Conservation (phyloP, 2,113 vertebrate species). For the Tychaedon coryphoeus region DNA sequence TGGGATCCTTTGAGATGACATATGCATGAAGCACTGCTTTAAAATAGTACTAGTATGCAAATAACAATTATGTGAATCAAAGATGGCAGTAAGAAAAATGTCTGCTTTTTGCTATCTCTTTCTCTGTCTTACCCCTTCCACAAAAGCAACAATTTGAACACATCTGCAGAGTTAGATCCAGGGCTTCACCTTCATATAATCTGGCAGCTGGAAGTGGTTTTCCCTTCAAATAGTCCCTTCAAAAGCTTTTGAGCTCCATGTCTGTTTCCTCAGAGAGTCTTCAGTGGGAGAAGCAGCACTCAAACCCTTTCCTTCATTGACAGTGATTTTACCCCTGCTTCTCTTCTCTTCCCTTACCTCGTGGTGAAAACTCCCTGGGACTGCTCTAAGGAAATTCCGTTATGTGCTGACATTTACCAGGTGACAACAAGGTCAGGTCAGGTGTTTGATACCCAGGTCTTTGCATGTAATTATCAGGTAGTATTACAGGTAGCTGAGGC, state of each 20-base stretch:
- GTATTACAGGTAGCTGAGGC: conserved; percentile 60
- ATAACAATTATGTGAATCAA: not conserved
- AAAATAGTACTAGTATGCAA: not conserved
- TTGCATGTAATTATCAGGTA: conserved; percentile 74
- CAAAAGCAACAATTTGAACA: not conserved
- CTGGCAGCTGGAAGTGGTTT: not conserved
- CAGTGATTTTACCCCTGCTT: not conserved
- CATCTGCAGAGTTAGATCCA: not conserved
- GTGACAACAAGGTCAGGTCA: conserved; percentile 64
- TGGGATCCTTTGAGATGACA: not conserved
- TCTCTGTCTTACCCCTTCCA: not conserved
- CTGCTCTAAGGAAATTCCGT: conserved; percentile 50
- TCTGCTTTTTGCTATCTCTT: not conserved
- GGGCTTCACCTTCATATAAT: not conserved
- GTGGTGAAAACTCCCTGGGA: conserved; percentile 11
- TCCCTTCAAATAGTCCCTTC: not conserved
- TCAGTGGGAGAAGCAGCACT: not conserved
- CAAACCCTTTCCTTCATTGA: not conserved
- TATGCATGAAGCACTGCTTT: not conserved
- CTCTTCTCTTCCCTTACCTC: not conserved
- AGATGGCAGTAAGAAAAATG: not conserved
- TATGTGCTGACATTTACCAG: conserved; percentile 71
- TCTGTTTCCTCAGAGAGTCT: not conserved
- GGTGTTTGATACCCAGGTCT: conserved; percentile 61
- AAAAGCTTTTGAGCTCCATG: not conserved